Evolutionary conservation across 1,140 invertebrate species (phyloP).

Genomic region (Brachionus calyciflorus): DNA sequence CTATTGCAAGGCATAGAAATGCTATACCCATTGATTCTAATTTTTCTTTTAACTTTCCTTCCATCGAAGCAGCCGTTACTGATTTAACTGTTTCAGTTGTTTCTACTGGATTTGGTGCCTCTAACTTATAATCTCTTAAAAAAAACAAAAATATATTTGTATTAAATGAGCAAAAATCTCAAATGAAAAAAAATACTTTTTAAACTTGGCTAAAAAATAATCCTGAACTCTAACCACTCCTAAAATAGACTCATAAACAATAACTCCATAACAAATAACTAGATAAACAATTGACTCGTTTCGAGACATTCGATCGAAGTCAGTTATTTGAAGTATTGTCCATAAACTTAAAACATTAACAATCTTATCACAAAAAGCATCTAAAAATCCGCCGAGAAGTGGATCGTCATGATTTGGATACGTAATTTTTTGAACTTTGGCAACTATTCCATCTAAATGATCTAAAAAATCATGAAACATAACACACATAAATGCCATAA

Average conservation of each 20-base stretch:
- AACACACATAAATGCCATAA: slow-evolving; percentile 50
- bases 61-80: slow-evolving; percentile 53
- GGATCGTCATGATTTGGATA: slow-evolving; percentile 52
- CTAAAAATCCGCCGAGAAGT: slow-evolving; percentile 54
- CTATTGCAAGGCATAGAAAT: slow-evolving; percentile 53
- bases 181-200: no score
- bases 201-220: slow-evolving; percentile 53
- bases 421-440: slow-evolving; percentile 52
- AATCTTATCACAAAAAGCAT: slow-evolving; percentile 57
- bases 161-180: no score
- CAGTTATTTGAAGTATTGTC: slow-evolving; percentile 53
- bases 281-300: slow-evolving; percentile 49
- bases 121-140: slow-evolving; percentile 23
- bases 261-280: slow-evolving; percentile 50
- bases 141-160: neutral
- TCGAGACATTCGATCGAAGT: slow-evolving; percentile 51
- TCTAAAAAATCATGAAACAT: slow-evolving; percentile 53
- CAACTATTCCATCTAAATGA: slow-evolving; percentile 55
- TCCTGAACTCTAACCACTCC: slow-evolving; percentile 57
- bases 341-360: slow-evolving; percentile 55
- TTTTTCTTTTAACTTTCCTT: slow-evolving; percentile 58
- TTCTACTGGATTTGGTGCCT: neutral
- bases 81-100: neutral
- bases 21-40: slow-evolving; percentile 56
- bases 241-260: slow-evolving; percentile 53